Conservation (phyloP, 2,113 vertebrate genomes). For the Orycteropus afer region DNA sequence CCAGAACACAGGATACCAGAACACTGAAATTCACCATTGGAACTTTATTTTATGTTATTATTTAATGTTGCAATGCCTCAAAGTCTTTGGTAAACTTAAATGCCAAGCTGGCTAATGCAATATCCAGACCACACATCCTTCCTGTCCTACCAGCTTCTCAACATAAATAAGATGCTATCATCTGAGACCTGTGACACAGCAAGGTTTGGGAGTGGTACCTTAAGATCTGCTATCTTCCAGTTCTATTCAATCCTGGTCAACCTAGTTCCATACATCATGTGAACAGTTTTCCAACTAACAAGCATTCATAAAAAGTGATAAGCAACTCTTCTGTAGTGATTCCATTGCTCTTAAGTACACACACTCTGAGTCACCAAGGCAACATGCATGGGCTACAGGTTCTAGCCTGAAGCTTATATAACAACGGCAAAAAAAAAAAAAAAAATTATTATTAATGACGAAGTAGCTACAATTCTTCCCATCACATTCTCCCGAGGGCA, state of each 20-base stretch:
- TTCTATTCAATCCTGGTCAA: not conserved
- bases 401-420: not conserved
- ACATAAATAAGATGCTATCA: constrained; percentile 20
- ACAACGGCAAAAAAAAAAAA: not conserved
- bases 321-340: not conserved
- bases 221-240: constrained; percentile 28
- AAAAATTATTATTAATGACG: constrained; percentile 3
- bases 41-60: not conserved
- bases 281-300: constrained; percentile 36
- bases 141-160: constrained; percentile 58
- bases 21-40: not conserved
- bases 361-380: not conserved
- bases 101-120: constrained; percentile 14
- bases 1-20: not conserved
- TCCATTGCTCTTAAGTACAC: not conserved
- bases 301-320: not conserved
- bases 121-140: constrained; percentile 43
- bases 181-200: not conserved
- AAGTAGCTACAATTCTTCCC: not conserved
- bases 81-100: constrained; percentile 37
- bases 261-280: not conserved
- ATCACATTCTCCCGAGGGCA: not conserved
- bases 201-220: not conserved
- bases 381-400: not conserved
- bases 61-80: constrained; percentile 9